Evolutionary conservation across 2,113 vertebrate genomes (phyloP).

Genomic region (Saccopteryx bilineata): DNA sequence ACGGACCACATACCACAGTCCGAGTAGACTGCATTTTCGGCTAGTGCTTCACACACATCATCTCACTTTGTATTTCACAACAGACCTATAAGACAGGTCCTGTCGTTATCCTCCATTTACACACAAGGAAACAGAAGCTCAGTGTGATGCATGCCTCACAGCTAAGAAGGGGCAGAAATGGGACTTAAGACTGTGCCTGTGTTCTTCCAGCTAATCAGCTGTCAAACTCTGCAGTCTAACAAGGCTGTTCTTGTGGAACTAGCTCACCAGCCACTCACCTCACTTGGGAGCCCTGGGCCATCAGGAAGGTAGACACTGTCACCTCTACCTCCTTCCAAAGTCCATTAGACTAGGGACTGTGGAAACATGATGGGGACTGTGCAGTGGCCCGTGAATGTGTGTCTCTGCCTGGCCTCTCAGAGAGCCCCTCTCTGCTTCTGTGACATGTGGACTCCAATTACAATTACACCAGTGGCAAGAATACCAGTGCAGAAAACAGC

Average conservation of each 20-base stretch:
- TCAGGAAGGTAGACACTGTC: fast-evolving
- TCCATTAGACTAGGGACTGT: background rate
- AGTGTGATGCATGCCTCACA: background rate
- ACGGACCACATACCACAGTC: background rate
- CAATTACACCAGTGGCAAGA: background rate
- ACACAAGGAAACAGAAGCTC: background rate
- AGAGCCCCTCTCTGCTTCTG: background rate
- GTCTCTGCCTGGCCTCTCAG: background rate
- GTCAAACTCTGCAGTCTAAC: background rate
- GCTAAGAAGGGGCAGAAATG: background rate
- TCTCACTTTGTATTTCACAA: background rate
- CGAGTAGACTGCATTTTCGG: background rate
- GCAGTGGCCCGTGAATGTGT: background rate
- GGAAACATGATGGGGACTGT: fast-evolving
- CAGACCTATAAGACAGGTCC: background rate
- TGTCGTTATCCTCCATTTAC: background rate
- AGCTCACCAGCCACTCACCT: background rate
- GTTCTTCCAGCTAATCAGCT: background rate
- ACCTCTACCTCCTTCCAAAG: background rate
- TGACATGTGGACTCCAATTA: background rate
- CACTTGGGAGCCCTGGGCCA: background rate
- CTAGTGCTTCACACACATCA: background rate
- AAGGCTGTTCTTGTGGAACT: background rate
- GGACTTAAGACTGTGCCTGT: background rate
- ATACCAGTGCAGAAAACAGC: fast-evolving